Evolutionary conservation across 2,888 invertebrate species (phyloP).

Genomic region (Rhopalosiphum nymphaeae): DNA sequence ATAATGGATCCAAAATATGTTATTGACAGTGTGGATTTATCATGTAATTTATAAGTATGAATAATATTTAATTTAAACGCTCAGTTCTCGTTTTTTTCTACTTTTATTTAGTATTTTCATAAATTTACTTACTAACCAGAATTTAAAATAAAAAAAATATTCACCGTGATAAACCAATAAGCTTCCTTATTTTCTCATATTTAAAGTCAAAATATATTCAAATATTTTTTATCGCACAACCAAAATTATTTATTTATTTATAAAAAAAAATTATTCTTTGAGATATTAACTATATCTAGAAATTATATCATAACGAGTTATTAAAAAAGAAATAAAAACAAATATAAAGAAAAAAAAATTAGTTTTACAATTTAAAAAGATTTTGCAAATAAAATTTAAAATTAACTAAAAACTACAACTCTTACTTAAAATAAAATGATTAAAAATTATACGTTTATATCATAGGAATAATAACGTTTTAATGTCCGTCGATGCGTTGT

Average conservation of each 20-base stretch:
- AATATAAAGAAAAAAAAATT: background rate
- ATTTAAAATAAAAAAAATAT: background rate
- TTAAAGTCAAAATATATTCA: background rate
- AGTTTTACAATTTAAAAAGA: background rate
- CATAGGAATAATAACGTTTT: background rate
- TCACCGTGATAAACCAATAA: background rate
- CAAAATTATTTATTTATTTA: background rate
- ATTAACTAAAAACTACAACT: background rate
- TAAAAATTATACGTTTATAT: background rate
- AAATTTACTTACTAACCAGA: background rate
- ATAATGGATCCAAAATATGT: background rate
- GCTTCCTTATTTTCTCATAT: background rate
- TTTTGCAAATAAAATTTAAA: background rate
- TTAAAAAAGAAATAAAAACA: background rate
- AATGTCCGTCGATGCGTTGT: background rate
- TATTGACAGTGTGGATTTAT: background rate
- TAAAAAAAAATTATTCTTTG: background rate
- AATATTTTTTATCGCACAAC: background rate
- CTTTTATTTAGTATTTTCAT: background rate
- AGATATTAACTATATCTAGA: background rate
- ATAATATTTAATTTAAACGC: background rate
- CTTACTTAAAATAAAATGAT: background rate
- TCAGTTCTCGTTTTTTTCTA: background rate
- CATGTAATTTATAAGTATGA: background rate
- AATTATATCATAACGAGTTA: background rate